Evolutionary conservation across 2,888 invertebrate genomes (phyloP), one percentile per base, ranked within the genome.

Genomic region (Aphidius colemani): DNA sequence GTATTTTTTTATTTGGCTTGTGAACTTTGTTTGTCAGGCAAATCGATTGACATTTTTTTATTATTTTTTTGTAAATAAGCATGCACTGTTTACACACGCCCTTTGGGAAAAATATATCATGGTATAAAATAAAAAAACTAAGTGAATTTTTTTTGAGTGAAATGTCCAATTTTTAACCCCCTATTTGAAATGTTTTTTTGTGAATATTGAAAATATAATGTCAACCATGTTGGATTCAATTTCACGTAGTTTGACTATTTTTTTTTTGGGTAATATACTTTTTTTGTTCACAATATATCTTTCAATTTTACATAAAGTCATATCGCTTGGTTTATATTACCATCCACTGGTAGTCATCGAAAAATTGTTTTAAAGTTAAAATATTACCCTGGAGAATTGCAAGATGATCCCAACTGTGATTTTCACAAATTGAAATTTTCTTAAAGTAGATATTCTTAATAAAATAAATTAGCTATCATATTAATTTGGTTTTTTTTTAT

Each of bases 341-440:
- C 53, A 53, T 50, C 64, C 48, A 64, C 59, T 56, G 43, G 57
- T 46, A 18, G 59, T 46, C 57, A 64, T 66, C 63, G 53, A 46
- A 46, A 57, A 46, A 57, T 57, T 57, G 46, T 57, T 57, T 57
- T 78, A 78, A 79, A 81, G 72, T 73, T 75, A 70, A 48, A 79
- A 81, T 77, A 75, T 75, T 75, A 79, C 80, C 79, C 80, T 57
- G 40, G 80, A 67, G 80, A 72, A 73, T 73, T 66, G 70, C 75
- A 73, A 67, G 70, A 65, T 61, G 43, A 51, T 43, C 63, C 59
- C 67, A 59, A 63, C 64, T 59, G 65, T 63, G 69, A 66, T 66
- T 65, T 67, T 66, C 70, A 71, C 77, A 77, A 78, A 79, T 78
- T 74, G 75, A 72, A 73, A 71, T 71, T 68, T 64, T 68, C 64